Conservation (phyloP, 1,140 invertebrate species). For the Euwallacea similis region DNA sequence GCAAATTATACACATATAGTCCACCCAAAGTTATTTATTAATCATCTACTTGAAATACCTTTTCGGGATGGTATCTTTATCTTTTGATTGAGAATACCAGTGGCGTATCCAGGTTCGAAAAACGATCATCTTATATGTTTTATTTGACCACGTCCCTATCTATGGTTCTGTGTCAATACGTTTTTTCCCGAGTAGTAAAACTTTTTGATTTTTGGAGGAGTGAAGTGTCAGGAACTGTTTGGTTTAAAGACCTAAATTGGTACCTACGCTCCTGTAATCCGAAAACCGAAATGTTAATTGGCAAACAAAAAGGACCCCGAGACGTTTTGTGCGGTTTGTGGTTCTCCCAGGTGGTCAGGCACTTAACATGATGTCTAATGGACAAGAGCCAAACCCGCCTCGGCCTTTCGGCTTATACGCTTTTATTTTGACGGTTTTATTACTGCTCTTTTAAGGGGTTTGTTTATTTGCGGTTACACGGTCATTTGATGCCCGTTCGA, state of each 20-base stretch:
- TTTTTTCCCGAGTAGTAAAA: no score
- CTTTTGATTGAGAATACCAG: background rate
- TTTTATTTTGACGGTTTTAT: constrained; percentile 43
- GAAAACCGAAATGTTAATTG: constrained; percentile 39
- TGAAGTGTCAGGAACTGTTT: no score
- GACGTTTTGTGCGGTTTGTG: constrained; percentile 33
- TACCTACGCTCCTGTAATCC: background rate
- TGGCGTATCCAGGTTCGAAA: background rate
- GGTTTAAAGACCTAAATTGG: no score
- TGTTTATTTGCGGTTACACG: constrained; percentile 31
- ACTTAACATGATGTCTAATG: constrained; percentile 43
- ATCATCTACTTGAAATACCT: background rate
- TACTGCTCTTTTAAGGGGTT: constrained; percentile 25
- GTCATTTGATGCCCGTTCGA: constrained; percentile 14
- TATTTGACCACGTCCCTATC: no score
- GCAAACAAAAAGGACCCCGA: constrained; percentile 40
- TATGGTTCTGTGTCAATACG: no score
- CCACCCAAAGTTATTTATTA: constrained; percentile 2
- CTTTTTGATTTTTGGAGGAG: no score
- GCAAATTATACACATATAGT: no score
- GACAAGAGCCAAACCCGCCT: constrained; percentile 29
- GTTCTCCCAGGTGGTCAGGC: constrained; percentile 43
- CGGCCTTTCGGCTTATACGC: constrained; percentile 33
- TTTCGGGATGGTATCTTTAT: background rate
- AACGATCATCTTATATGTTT: no score